Base-by-base conservation (phyloP, 1,140 invertebrate genomes). In the Penaeus indicus region DNA sequence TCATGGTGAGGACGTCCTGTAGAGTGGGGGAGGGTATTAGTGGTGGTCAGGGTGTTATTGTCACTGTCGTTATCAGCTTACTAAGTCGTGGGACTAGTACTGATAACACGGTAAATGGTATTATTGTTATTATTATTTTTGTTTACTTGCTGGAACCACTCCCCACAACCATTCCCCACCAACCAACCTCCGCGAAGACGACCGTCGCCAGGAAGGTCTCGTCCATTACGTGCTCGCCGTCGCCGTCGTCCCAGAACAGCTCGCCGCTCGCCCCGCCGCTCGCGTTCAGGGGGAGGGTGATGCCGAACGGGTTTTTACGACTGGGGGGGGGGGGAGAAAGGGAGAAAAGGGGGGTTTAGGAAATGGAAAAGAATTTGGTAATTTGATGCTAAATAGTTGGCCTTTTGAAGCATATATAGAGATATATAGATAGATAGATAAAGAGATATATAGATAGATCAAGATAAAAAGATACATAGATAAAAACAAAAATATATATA, bases 231-330 rank as follows among this genome's bases (percentile, higher is more conserved):
- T 89, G 85, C 61, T 87, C 78, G 16, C 78, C 42, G 19, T 91
- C 89, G 22, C 91, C 91, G 62, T 90, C 88, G 72, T 92, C 91
- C 91, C 91, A 92, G 86, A 89, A 91, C 47, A 92, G 32, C 61
- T 90, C 80, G 0, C 91, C 91, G 5, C 10, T 47, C 16, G 91
- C 90, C 0, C 67, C n/a, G 11, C 7, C 27, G 22, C 42, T 62
- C 18, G n/a, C 83, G 61, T 88, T 86, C 77, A 91, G 75, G 1
- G 90, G 85, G n/a, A 91, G 80, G 18, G 90, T 79, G 63, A 90
- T 69, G 0, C 91, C 90, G 38, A 91, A 82, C 25, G 90, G 86
- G 60, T 89, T 90, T 80, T 88, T 47, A 7, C 89, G 89, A 47
- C 90, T 91, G n/a, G 1, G 62, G 72, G 38, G 63, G 1, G n/a